Evolutionary conservation across 2,797 vertebrate genomes (phyloP).

Genomic region (Pangasius mekongensis): DNA sequence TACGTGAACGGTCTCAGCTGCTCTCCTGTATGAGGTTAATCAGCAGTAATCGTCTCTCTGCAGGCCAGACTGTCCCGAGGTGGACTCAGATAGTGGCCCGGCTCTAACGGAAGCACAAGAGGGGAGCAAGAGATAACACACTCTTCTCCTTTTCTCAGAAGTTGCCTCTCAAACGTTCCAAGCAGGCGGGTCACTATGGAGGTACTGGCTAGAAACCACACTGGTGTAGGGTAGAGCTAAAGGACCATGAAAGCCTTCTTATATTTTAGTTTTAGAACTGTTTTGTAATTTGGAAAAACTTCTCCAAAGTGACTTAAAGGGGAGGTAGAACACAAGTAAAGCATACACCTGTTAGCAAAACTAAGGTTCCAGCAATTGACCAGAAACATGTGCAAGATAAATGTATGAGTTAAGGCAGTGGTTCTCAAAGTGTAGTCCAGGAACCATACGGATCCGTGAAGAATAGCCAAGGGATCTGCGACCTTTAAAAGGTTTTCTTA

Average conservation of each 20-base stretch:
- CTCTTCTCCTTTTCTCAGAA: conserved; percentile 59
- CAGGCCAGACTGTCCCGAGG: conserved; percentile 59
- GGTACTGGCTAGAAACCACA: conserved; percentile 31
- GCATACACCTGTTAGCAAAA: not conserved
- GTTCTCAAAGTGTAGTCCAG: not conserved
- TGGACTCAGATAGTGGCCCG: conserved; percentile 66
- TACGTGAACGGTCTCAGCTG: conserved; percentile 22
- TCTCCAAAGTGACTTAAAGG: not conserved
- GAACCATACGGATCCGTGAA: not conserved
- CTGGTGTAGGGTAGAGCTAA: not conserved
- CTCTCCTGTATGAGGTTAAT: conserved; percentile 38
- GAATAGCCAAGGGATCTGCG: not conserved
- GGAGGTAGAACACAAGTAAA: not conserved
- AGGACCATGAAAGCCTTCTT: not conserved
- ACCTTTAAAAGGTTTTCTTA: not conserved
- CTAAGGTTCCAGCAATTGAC: not conserved
- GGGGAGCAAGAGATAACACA: conserved; percentile 71
- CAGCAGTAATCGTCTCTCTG: conserved; percentile 67
- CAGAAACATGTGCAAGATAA: not conserved
- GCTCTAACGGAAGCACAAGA: conserved; percentile 71
- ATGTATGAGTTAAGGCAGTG: not conserved
- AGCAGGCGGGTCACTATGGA: conserved; percentile 17
- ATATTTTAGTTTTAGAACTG: not conserved
- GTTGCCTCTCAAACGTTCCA: conserved; percentile 4
- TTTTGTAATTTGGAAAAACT: not conserved